Evolutionary conservation across 2,113 vertebrate species (phyloP).

Genomic region (Eclectus roratus): DNA sequence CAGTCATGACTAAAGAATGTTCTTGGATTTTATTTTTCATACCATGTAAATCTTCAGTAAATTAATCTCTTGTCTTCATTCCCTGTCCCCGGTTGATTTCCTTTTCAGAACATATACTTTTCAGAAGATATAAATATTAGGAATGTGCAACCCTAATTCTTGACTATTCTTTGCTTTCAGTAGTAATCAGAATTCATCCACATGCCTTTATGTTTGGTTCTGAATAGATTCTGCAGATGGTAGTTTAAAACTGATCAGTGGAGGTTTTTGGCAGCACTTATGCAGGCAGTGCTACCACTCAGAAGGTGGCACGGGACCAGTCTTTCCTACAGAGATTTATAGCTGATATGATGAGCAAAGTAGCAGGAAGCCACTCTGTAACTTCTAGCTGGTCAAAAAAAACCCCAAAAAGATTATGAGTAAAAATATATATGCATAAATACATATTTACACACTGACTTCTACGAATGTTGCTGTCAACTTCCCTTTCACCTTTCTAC

Average conservation of each 20-base stretch:
- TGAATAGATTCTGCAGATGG: not conserved
- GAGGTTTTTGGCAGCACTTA: not conserved
- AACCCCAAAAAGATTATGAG: fast-evolving
- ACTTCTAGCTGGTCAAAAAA: not conserved
- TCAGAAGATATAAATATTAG: not conserved
- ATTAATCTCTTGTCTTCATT: not conserved
- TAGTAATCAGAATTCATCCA: not conserved
- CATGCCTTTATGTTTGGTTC: not conserved
- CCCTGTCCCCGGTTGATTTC: not conserved
- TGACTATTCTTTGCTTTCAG: not conserved
- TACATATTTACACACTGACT: not conserved
- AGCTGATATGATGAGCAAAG: not conserved
- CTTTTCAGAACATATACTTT: not conserved
- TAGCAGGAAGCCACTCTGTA: not conserved
- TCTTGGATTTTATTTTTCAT: not conserved
- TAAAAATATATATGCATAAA: not conserved
- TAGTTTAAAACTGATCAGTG: not conserved
- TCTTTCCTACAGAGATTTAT: not conserved
- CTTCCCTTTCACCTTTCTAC: not conserved
- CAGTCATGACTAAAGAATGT: not conserved
- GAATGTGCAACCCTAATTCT: not conserved
- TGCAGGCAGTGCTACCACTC: not conserved
- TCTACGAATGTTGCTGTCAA: not conserved
- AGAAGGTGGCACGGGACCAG: not conserved
- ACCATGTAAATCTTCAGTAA: not conserved